Evolutionary conservation across 2,888 invertebrate genomes (phyloP), one percentile per base, ranked within the genome.

Genomic region (Oxycera nigricornis): DNA sequence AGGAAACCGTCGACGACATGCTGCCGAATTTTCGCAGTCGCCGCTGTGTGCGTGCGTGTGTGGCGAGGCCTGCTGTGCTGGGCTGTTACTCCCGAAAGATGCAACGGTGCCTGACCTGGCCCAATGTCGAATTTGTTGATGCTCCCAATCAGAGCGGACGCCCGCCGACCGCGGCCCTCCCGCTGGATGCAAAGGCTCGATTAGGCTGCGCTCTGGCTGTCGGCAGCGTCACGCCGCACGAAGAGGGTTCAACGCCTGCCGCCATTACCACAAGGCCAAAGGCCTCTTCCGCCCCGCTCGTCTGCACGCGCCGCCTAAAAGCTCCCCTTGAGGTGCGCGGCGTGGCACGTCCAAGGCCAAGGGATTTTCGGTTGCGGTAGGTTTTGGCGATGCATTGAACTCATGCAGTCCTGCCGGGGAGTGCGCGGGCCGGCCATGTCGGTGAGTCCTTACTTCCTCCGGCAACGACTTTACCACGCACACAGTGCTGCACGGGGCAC

Each of bases 351-450:
- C 80, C 80, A 80, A 80, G 80, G 80, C 79, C 80, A 80, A 80
- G 76, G 77, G 79, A 79, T 79, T 80, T 80, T 78, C 73, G 80
- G 79, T 78, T 80, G 80, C 75, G 77, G 79, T 79, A 79, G 79
- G 78, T 79, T 77, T 78, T 76, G 72, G 73, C 73, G 73, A 68
- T 67, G 59, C 72, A 57, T 55, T 70, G 70, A 70, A 70, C 70
- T 30, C 55, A 31, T 68, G 65, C 4, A 30, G 11, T 14, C 41
- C 41, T 14, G 26, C 52, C 26, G n/a, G 55, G 41, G 24, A 9
- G 24, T 6, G 9, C 7, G 2, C 30, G 52, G 52, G 35, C n/a
- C 52, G 61, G 59, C 59, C 61, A 55, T n/a, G 61, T 61, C 55
- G 39, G 30, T n/a, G n/a, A n/a, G n/a, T n/a, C n/a, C n/a, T n/a